A percentile compares a stretch with the other conserved stretches of the same genome.
Conservation (phyloP, 2,113 vertebrate species). For the Neofelis nebulosa region DNA sequence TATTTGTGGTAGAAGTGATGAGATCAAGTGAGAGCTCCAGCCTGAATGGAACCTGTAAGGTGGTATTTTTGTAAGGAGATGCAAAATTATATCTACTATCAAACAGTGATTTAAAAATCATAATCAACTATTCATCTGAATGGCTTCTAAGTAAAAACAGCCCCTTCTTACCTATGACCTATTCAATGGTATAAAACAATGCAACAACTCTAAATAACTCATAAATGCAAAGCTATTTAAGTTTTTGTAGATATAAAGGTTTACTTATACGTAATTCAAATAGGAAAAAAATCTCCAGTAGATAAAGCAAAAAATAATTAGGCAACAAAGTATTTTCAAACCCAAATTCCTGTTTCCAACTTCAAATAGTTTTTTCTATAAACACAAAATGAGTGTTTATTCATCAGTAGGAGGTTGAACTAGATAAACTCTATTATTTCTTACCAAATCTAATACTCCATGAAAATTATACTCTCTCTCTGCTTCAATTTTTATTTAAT, state of each 20-base stretch:
- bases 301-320: constrained; percentile 74
- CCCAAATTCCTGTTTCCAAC: constrained; percentile 78
- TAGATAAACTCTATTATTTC: constrained; percentile 68
- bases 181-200: constrained; percentile 18
- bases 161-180: background rate
- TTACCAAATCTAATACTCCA: constrained; percentile 68
- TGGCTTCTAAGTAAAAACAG: constrained; percentile 27
- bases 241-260: constrained; percentile 29
- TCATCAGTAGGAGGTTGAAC: constrained; percentile 75
- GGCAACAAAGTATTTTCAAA: constrained; percentile 76
- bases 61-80: background rate
- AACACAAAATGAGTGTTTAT: constrained; percentile 80
- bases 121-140: background rate
- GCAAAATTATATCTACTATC: background rate
- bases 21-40: background rate
- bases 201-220: background rate
- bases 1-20: background rate
- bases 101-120: constrained; percentile 26
- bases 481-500: constrained; percentile 48
- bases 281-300: constrained; percentile 26
- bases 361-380: constrained; percentile 79
- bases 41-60: background rate
- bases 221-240: constrained; percentile 47
- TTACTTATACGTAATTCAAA: constrained; percentile 40
- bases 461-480: constrained; percentile 64